Conservation (phyloP, 2,797 vertebrate genomes). For the Falco cherrug region DNA sequence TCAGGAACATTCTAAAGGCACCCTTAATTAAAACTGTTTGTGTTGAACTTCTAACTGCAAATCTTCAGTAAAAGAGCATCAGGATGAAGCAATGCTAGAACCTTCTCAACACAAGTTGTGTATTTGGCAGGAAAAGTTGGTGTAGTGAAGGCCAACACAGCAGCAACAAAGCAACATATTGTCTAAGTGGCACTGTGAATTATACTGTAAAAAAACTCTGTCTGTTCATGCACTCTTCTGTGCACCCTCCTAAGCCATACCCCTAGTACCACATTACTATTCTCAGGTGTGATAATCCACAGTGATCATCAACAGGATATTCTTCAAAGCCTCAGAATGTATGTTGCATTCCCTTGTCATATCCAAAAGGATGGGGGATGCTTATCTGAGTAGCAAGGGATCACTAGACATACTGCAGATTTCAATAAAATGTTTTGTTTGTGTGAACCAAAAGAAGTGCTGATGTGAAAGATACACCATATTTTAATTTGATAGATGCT, state of each 20-base stretch:
- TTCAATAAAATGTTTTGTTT: neutral
- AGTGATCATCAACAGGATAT: neutral
- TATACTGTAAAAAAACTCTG: neutral
- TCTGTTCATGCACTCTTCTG: neutral
- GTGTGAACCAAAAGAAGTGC: constrained; percentile 11
- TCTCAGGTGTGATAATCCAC: neutral
- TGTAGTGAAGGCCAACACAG: neutral
- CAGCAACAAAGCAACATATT: neutral
- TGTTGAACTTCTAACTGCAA: neutral
- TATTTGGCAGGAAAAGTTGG: neutral
- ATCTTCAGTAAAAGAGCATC: neutral
- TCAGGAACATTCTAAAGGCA: neutral
- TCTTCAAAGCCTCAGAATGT: neutral
- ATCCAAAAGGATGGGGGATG: neutral
- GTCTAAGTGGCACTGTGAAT: neutral
- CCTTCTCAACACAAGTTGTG: neutral
- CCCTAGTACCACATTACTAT: neutral
- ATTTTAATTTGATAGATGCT: constrained; percentile 24
- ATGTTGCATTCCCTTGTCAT: neutral
- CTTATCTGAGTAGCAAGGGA: neutral
- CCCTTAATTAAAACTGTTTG: neutral
- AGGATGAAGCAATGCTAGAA: neutral
- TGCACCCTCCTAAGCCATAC: neutral
- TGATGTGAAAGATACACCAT: constrained; percentile 7
- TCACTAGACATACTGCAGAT: neutral